These are phyloP conservation scores for Iguana delicatissima DNA, from an alignment of 2,797 vertebrate species.

Conservation along the genomic window DNA sequence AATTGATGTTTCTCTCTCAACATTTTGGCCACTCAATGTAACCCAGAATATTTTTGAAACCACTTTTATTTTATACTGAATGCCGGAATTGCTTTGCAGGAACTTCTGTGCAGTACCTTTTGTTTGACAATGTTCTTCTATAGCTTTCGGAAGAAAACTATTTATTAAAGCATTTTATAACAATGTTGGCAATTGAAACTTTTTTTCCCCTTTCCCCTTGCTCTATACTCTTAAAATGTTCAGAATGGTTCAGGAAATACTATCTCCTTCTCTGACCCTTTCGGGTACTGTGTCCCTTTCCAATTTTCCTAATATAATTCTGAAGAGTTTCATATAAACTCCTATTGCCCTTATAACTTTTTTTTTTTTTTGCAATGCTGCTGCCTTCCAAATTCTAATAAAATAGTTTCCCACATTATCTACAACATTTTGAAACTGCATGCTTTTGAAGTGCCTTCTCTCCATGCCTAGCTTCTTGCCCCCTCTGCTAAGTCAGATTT, in stretches of 20 bases:
- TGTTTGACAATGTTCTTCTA: slow-evolving; percentile 87
- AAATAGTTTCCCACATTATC: slow-evolving; percentile 75
- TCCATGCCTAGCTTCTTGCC: not conserved
- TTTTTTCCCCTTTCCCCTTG: slow-evolving; percentile 64
- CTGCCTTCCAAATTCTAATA: slow-evolving; percentile 77
- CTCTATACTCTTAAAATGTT: slow-evolving; percentile 69
- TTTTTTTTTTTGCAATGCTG: slow-evolving; percentile 72
- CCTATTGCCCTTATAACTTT: slow-evolving; percentile 74
- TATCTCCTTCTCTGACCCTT: slow-evolving; percentile 70
- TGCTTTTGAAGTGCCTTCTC: slow-evolving; percentile 49
- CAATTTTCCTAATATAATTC: not conserved
- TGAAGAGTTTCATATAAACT: slow-evolving; percentile 10
- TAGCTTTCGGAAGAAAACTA: slow-evolving; percentile 84
- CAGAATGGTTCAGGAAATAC: slow-evolving; percentile 71
- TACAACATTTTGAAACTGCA: slow-evolving; percentile 62
- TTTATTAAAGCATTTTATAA: slow-evolving; percentile 98
- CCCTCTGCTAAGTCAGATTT: not conserved
- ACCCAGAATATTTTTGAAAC: slow-evolving; percentile 81
- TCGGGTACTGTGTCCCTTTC: not conserved
- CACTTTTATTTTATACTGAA: slow-evolving; percentile 88
- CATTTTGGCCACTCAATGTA: slow-evolving; percentile 71
- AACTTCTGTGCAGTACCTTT: slow-evolving; percentile 88
- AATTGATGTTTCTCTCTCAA: slow-evolving; percentile 58
- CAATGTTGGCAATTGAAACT: slow-evolving; percentile 79
- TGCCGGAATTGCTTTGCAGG: slow-evolving; percentile 82